Percentiles rank a stretch among this genome's conserved stretches.
These are phyloP conservation scores for Eptatretus burgeri DNA, from an alignment of 2,113 vertebrate genomes.

Conservation along the genomic window DNA sequence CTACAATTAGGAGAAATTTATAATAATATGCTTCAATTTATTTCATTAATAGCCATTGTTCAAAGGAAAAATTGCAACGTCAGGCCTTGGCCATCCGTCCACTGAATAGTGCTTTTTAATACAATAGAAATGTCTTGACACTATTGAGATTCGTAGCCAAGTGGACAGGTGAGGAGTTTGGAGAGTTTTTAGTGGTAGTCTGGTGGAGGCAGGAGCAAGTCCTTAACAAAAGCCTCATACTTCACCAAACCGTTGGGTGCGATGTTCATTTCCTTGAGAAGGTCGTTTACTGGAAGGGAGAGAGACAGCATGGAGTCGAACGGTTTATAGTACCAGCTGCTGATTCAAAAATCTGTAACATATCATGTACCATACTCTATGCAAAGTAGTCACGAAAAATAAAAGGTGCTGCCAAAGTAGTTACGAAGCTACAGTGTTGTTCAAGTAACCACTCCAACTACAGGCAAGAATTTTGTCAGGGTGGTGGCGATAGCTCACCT, in stretches of 20 bases:
- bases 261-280: not conserved
- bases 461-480: not conserved
- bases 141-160: no score
- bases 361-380: not conserved
- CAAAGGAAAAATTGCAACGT: no score
- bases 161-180: not conserved
- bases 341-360: not conserved
- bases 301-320: not conserved
- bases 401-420: not conserved
- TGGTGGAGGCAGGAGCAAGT: not conserved
- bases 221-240: not conserved
- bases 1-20: no score
- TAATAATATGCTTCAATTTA: no score
- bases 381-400: not conserved
- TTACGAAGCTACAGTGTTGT: not conserved
- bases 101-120: no score
- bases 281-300: not conserved
- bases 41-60: no score
- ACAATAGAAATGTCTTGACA: no score
- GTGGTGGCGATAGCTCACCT: no score
- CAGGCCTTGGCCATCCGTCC: no score
- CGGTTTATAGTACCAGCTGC: not conserved
- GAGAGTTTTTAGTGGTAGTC: not conserved
- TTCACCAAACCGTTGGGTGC: not conserved
- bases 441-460: not conserved